These are phyloP conservation scores for Xiphophorus birchmanni DNA, from an alignment of 2,797 vertebrate genomes.

Conservation along the genomic window DNA sequence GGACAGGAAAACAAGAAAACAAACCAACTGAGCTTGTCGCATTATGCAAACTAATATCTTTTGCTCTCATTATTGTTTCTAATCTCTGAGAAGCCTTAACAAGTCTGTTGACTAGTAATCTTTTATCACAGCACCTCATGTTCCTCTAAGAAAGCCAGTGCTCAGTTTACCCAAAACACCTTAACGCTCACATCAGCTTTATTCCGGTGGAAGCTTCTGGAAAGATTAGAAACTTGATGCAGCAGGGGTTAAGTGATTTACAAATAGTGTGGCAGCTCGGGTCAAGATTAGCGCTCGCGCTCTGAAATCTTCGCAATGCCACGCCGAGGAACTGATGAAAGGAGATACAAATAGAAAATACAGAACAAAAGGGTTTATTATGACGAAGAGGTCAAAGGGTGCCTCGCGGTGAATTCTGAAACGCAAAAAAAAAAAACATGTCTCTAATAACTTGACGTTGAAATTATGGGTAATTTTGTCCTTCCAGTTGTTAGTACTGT, in stretches of 20 bases:
- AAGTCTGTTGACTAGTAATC: not conserved
- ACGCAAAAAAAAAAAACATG: too few relatives aligned
- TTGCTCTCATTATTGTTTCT: constrained; percentile 13
- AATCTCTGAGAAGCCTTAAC: constrained; percentile 36
- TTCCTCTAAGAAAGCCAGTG: constrained; percentile 23
- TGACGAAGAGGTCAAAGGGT: not conserved
- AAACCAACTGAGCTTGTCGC: not conserved
- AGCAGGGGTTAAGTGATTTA: constrained; percentile 37
- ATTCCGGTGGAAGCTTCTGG: constrained; percentile 37
- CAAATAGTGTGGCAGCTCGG: constrained; percentile 32
- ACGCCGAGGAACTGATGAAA: constrained; percentile 38
- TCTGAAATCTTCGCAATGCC: constrained; percentile 33
- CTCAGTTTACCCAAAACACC: constrained; percentile 49
- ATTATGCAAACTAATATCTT: not conserved
- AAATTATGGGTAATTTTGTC: not conserved
- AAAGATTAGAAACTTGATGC: constrained; percentile 52
- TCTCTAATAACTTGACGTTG: not conserved
- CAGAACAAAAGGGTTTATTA: not conserved
- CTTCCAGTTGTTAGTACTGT: not conserved
- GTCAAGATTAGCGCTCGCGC: constrained; percentile 46
- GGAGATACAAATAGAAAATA: constrained; percentile 10
- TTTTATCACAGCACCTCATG: not conserved
- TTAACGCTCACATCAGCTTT: constrained; percentile 40
- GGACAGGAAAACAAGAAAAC: not conserved
- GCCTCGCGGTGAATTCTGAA: not conserved